Conservation (phyloP, 2,113 vertebrate genomes). For the Cryptoleucopteryx plumbea region DNA sequence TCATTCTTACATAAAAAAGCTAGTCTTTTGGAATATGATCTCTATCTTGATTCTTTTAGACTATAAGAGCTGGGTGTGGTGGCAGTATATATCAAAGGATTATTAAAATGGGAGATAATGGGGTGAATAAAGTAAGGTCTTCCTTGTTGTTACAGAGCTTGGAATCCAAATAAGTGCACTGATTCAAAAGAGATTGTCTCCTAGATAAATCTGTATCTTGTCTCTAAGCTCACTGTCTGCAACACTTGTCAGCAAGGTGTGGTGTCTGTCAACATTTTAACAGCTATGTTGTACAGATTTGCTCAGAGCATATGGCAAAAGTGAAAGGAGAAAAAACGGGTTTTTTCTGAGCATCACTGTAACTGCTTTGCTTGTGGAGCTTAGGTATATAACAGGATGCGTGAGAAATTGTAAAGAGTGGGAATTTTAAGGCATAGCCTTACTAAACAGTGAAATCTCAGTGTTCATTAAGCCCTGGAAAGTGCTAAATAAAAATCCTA, state of each 20-base stretch:
- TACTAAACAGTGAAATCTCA: neutral
- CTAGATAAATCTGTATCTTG: neutral
- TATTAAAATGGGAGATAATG: neutral
- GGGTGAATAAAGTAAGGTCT: neutral
- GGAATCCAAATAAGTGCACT: neutral
- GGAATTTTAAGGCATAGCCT: neutral
- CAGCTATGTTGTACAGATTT: neutral
- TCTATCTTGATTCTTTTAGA: neutral
- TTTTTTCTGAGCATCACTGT: neutral
- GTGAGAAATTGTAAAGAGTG: neutral
- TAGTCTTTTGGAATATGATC: neutral
- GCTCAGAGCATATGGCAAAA: neutral
- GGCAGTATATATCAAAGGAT: neutral
- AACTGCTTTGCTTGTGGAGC: neutral
- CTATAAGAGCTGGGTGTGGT: neutral
- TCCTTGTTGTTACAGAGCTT: neutral
- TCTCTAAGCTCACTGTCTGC: neutral
- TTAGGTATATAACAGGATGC: neutral
- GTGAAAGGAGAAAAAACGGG: neutral
- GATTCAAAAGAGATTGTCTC: neutral
- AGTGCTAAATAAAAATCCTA: neutral
- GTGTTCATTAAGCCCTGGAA: neutral
- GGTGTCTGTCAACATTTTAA: neutral
- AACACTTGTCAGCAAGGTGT: neutral
- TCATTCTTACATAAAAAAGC: neutral